phyloP scores from a whole-genome alignment of 2,797 vertebrate species.

The Ctenosaura bakeri region DNA sequence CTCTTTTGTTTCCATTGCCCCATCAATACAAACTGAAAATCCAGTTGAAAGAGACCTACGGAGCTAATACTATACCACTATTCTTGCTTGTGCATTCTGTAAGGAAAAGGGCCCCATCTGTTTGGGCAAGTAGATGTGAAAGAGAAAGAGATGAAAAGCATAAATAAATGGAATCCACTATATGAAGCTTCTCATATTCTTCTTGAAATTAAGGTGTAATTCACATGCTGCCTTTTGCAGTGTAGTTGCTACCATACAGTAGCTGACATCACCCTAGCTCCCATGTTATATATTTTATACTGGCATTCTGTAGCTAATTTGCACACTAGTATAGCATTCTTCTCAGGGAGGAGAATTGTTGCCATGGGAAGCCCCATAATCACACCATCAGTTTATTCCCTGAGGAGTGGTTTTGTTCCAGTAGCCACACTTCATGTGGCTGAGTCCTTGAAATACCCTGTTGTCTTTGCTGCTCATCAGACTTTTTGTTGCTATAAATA shows the following conservation, averaged over 20 bases:
- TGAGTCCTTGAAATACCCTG: neutral
- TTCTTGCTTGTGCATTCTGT: neutral
- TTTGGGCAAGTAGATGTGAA: neutral
- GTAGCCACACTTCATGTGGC: neutral
- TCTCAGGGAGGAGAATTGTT: neutral
- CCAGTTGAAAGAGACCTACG: neutral
- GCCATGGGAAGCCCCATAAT: neutral
- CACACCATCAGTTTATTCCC: neutral
- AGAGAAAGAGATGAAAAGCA: neutral
- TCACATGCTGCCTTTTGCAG: neutral
- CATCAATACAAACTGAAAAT: neutral
- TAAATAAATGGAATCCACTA: neutral
- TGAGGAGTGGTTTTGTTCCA: neutral
- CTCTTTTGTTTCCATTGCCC: neutral
- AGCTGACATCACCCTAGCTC: neutral
- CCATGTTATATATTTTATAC: neutral
- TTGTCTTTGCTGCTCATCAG: neutral
- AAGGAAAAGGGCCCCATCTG: neutral
- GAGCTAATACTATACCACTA: too few species aligned
- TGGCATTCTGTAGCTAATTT: neutral
- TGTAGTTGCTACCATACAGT: neutral
- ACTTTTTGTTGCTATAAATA: neutral
- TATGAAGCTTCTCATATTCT: neutral
- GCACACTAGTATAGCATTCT: neutral
- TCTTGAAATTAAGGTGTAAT: neutral